phyloP scores from a whole-genome alignment of 2,797 vertebrate genomes.

The Pantherophis vulpinus region DNA sequence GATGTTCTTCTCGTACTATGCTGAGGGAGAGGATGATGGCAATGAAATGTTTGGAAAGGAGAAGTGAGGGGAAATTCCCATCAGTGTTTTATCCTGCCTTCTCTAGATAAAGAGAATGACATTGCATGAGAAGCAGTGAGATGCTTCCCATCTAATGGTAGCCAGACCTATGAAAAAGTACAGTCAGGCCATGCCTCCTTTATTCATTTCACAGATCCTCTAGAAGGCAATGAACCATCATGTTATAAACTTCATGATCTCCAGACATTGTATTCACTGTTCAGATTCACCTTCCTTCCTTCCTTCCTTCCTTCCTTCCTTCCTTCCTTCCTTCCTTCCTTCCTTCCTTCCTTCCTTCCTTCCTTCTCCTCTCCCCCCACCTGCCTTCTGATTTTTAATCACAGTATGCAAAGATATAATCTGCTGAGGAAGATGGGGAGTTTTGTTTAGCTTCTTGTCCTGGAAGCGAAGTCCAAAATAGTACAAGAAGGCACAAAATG shows the following conservation, averaged over 20 bases:
- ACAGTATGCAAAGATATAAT: not conserved
- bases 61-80: not conserved
- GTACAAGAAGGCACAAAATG: not conserved
- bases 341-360: not conserved
- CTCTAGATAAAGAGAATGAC: not conserved
- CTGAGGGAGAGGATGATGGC: not conserved
- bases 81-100: not conserved
- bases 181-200: not conserved
- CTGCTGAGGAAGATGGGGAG: not conserved
- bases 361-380: not conserved
- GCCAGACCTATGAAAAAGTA: not conserved
- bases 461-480: not conserved
- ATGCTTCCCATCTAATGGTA: not conserved
- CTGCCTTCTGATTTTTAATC: not conserved
- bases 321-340: not conserved
- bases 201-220: not conserved
- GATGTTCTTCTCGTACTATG: not conserved
- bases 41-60: not conserved
- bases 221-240: not conserved
- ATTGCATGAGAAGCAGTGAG: not conserved
- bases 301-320: not conserved
- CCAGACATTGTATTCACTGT: not conserved
- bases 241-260: not conserved
- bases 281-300: not conserved
- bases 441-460: not conserved